Percentiles rank a stretch among this genome's conserved stretches.
These are phyloP conservation scores for Eurytoma californica DNA, from an alignment of 2,888 invertebrate genomes.

Conservation along the genomic window DNA sequence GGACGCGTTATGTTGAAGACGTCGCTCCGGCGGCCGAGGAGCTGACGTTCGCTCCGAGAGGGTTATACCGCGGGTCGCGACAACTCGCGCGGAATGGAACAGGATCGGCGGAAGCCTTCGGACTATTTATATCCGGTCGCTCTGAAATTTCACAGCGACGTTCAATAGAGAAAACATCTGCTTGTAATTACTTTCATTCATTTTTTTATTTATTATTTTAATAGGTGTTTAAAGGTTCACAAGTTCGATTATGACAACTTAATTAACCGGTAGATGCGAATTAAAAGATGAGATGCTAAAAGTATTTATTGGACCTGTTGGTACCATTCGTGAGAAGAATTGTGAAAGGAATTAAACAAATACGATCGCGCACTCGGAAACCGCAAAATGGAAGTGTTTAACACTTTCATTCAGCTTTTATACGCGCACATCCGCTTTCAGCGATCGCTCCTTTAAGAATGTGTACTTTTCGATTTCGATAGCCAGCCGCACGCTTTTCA, in stretches of 20 bases:
- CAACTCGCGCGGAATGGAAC: neutral
- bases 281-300: no score
- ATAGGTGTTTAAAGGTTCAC: no score
- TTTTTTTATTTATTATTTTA: no score
- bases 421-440: conserved; percentile 1
- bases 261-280: no score
- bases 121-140: conserved; percentile 5
- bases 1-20: neutral
- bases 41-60: no score
- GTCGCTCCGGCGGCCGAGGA: no score
- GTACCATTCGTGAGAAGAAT: no score
- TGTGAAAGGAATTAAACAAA: no score
- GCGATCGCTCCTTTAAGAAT: neutral
- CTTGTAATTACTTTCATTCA: no score
- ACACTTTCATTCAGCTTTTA: neutral
- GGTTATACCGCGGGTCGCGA: neutral
- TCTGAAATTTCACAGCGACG: neutral
- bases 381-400: neutral
- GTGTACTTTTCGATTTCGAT: neutral
- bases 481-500: neutral
- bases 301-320: no score
- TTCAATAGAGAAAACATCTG: neutral
- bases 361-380: neutral
- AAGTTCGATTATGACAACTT: no score
- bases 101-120: neutral